Base-by-base conservation (phyloP, 2,797 vertebrate species). In the Sardinella longiceps region DNA sequence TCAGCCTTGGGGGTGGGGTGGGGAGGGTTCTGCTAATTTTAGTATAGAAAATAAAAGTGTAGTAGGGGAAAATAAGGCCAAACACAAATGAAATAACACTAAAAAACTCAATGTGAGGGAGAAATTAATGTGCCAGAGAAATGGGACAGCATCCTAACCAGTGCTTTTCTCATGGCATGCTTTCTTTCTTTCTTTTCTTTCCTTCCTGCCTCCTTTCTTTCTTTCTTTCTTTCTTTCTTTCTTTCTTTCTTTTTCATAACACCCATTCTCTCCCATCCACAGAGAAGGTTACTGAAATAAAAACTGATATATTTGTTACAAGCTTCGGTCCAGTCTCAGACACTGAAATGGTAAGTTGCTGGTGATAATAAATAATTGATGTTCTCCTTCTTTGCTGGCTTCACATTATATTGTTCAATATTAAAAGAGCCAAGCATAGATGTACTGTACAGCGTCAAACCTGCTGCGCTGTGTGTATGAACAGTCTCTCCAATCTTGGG, bases 321-420 rank as follows among this genome's bases (percentile, higher is more conserved):
- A 99, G 98, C 90, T 99, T 99, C 66, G 98, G 98, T 82, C 98
- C 98, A 0, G 98, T 99, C 66, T 99, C 97, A 33, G 98, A 99
- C 91, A 99, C 97, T 0, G 97, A 99, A 92, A 99, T 99, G 98
- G 98, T 99, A 94, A 91, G 94, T 94, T 77, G 70, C 70, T 43
- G 70, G 33, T 15, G 15, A 77, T 43, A 23, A 83, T 77, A 33
- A 83, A 77, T 83, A 18, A 23, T 33, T n/a, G 18, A 25, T 37
- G 14, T 3, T 10, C 20, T 74, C 37, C 70, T 77, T 23, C 33
- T 77, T 77, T 43, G 15, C 37, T 43, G 70, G 70, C 33, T 43
- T 39, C 39, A 18, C 23, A 45, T 70, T 70, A 10, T 74, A 25
- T 37, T 83, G 63, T 23, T 30, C 20, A 30, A 23, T 70, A 33